Conservation (phyloP, 2,888 invertebrate genomes). For the Acanthopleura granulata region DNA sequence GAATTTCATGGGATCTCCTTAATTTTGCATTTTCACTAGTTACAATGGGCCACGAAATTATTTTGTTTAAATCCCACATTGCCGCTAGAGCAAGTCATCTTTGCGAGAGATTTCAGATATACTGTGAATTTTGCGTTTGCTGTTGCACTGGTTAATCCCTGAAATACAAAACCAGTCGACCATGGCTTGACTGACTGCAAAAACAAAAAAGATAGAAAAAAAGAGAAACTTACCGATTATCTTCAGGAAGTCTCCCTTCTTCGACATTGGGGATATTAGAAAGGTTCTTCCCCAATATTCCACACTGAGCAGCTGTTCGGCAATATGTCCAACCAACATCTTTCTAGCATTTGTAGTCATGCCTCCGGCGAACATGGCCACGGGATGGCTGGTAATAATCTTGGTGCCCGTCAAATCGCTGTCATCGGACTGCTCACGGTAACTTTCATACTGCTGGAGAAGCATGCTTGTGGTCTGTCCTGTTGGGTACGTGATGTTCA, state of each 20-base stretch:
- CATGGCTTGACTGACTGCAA: too few relatives aligned
- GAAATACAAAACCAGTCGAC: neutral
- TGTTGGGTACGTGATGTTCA: neutral
- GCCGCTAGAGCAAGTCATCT: too few relatives aligned
- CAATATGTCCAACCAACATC: neutral
- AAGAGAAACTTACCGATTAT: neutral
- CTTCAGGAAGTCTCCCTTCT: neutral
- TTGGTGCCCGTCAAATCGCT: neutral
- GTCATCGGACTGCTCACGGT: neutral
- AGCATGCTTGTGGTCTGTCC: neutral
- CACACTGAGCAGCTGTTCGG: neutral
- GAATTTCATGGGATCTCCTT: too few relatives aligned
- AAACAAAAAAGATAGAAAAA: neutral
- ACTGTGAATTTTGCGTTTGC: too few relatives aligned
- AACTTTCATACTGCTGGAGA: neutral
- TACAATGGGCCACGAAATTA: too few relatives aligned
- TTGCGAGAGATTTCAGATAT: too few relatives aligned
- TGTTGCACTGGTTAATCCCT: neutral
- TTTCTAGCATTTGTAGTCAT: neutral
- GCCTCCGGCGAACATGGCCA: neutral
- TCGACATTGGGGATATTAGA: neutral
- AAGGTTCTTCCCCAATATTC: neutral
- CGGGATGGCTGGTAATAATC: neutral
- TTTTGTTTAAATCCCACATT: too few relatives aligned
- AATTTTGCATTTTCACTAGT: too few relatives aligned